Evolutionary conservation across 2,888 invertebrate species (phyloP).

Genomic region (Latrodectus elegans): DNA sequence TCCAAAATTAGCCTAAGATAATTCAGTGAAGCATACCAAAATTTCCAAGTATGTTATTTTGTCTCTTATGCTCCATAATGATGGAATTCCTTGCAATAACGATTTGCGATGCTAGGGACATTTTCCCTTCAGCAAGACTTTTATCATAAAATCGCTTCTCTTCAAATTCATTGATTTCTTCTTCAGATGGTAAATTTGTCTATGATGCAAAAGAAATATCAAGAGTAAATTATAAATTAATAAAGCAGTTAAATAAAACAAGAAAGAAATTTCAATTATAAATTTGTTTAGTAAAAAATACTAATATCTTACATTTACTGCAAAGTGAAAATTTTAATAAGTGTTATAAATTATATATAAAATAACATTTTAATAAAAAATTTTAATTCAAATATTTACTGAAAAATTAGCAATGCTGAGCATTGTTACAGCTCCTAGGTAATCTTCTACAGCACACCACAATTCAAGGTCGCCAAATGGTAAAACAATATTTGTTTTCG

Average conservation of each 20-base stretch:
- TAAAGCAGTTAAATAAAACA: no score
- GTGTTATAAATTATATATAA: no score
- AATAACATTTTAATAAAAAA: no score
- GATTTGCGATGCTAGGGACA: slow-evolving; percentile 56
- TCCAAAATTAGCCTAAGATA: no score
- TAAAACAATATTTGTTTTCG: slow-evolving; percentile 52
- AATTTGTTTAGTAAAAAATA: no score
- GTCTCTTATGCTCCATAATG: slow-evolving; percentile 41
- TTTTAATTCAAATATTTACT: slow-evolving; percentile 8
- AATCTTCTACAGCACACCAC: slow-evolving; percentile 68
- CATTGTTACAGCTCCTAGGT: slow-evolving; percentile 64
- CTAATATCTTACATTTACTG: no score
- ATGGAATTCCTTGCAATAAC: slow-evolving; percentile 55
- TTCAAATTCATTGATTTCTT: slow-evolving; percentile 56
- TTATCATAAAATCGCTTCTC: slow-evolving; percentile 39
- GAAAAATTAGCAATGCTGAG: slow-evolving; percentile 52
- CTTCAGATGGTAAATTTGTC: slow-evolving; percentile 62
- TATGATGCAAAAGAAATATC: slow-evolving; percentile 10
- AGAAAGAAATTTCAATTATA: no score
- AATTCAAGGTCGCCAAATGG: slow-evolving; percentile 69
- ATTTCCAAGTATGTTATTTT: slow-evolving; percentile 17
- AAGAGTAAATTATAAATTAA: no score
- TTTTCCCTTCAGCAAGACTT: slow-evolving; percentile 57
- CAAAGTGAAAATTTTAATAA: no score
- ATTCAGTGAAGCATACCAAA: slow-evolving; percentile 26